phyloP scores from a whole-genome alignment of 2,113 vertebrate species.

The Spea multiplicata region DNA sequence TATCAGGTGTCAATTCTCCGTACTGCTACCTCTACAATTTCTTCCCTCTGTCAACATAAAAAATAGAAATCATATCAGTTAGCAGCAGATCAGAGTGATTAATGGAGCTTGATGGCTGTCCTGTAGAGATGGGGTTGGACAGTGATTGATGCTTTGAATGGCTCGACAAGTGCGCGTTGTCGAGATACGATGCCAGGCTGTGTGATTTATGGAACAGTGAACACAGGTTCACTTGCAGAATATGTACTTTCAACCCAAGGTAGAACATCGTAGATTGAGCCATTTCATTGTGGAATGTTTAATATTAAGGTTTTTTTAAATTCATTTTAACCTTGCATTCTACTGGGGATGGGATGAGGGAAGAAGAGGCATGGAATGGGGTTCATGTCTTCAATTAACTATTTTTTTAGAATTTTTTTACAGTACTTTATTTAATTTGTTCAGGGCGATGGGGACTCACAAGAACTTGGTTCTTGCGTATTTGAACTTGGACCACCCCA shows the following conservation, averaged over 20 bases:
- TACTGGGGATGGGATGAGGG: too few species aligned
- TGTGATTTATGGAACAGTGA: conserved; percentile 43
- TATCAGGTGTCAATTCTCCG: background rate
- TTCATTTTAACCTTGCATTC: too few species aligned
- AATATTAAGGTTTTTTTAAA: too few species aligned
- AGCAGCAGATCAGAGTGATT: conserved; percentile 35
- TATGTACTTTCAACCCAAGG: background rate
- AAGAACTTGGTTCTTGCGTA: too few species aligned
- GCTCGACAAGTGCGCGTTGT: conserved; percentile 29
- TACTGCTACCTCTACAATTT: conserved; percentile 17
- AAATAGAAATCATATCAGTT: conserved; percentile 33
- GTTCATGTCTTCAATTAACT: too few species aligned
- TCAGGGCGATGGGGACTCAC: too few species aligned
- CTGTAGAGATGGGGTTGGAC: conserved; percentile 25
- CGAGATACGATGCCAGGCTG: conserved; percentile 17
- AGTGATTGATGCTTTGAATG: conserved; percentile 42
- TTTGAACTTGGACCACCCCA: too few species aligned
- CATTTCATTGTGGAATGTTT: too few species aligned
- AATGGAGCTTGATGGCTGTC: conserved; percentile 25
- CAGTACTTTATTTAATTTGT: too few species aligned
- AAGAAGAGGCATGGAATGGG: too few species aligned
- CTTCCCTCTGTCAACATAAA: conserved; percentile 29
- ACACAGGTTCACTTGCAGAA: conserved; percentile 17
- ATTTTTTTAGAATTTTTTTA: too few species aligned
- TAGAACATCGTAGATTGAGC: background rate